Percentiles rank a stretch among this genome's conserved stretches.
These are phyloP conservation scores for Rousettus madagascariensis DNA, from an alignment of 2,797 vertebrate species.

Conservation along the genomic window DNA sequence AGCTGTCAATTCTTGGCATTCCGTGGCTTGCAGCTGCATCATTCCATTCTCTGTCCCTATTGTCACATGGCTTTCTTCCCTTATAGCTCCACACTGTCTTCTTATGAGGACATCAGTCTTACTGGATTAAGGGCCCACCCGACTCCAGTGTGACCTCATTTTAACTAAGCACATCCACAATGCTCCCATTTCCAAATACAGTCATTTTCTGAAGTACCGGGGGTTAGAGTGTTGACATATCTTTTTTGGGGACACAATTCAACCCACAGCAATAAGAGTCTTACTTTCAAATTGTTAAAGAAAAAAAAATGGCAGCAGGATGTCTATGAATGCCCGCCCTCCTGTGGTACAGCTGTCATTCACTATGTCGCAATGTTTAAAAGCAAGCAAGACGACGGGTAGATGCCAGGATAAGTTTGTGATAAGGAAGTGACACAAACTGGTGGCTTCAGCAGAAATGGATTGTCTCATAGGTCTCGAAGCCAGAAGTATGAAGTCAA, in stretches of 20 bases:
- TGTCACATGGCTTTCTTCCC: neutral
- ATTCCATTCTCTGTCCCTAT: neutral
- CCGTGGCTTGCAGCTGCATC: neutral
- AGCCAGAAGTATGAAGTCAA: neutral
- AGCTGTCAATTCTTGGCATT: fast-evolving
- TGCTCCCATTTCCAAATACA: neutral
- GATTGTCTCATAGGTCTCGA: neutral
- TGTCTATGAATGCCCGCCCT: neutral
- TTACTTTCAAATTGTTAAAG: neutral
- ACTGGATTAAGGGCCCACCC: neutral
- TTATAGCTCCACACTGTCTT: neutral
- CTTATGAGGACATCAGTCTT: neutral
- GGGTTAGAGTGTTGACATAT: neutral
- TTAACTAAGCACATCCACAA: neutral
- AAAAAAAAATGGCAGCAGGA: neutral
- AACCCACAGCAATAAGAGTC: neutral
- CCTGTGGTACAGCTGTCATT: neutral
- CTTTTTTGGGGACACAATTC: neutral
- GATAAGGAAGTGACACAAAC: neutral
- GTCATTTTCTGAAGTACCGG: neutral
- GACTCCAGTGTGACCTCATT: neutral
- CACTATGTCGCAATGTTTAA: neutral
- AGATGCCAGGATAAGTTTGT: neutral
- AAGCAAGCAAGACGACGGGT: neutral
- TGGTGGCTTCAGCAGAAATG: neutral